A percentile compares a stretch with the other conserved stretches of the same genome.
Evolutionary conservation across 1,140 invertebrate genomes (phyloP).

Genomic region (Drosophila saltans): DNA sequence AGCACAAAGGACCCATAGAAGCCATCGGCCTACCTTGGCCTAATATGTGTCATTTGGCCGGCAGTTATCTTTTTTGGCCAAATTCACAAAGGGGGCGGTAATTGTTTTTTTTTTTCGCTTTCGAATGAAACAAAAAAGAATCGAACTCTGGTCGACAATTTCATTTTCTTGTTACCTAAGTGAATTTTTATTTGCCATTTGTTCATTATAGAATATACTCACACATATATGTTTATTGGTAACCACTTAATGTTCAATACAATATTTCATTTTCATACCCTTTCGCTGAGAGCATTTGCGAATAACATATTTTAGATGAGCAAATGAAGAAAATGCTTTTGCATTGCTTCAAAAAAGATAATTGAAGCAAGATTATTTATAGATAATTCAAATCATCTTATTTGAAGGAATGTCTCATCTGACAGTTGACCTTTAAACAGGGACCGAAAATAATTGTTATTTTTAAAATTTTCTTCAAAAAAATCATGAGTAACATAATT

Average conservation of each 20-base stretch:
- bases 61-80: slow-evolving; percentile 61
- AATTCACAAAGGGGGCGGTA: slow-evolving; percentile 62
- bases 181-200: slow-evolving; percentile 66
- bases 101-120: slow-evolving; percentile 35
- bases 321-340: too few species aligned
- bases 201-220: slow-evolving; percentile 43
- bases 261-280: slow-evolving; percentile 10
- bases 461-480: too few species aligned
- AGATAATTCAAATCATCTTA: too few species aligned
- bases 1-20: neutral
- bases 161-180: slow-evolving; percentile 55
- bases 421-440: too few species aligned
- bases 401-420: too few species aligned
- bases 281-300: neutral
- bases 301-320: neutral
- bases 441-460: too few species aligned
- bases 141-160: slow-evolving; percentile 1
- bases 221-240: slow-evolving; percentile 17
- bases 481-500: too few species aligned
- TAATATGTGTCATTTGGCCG: slow-evolving; percentile 72
- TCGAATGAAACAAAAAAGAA: slow-evolving; percentile 14
- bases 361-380: too few species aligned
- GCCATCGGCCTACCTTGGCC: slow-evolving; percentile 44
- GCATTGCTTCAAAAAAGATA: too few species aligned
- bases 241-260: slow-evolving; percentile 4